Conservation (phyloP, 2,113 vertebrate species). For the Bothrops jararaca region DNA sequence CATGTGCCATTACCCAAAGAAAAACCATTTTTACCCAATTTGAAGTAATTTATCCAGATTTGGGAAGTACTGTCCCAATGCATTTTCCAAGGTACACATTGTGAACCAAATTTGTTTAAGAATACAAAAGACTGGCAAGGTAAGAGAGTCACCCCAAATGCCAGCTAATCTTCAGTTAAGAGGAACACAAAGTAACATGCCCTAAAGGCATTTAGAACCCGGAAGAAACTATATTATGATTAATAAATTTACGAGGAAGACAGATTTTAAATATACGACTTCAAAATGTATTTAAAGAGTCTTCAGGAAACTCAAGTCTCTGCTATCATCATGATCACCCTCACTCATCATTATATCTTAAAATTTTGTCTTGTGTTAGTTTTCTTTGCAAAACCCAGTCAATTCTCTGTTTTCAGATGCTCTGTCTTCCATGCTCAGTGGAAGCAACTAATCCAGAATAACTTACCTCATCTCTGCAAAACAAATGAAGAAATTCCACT, state of each 20-base stretch:
- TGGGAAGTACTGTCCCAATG: not conserved
- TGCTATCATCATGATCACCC: conserved; percentile 9
- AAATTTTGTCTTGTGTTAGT: conserved; percentile 18
- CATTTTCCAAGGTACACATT: not conserved
- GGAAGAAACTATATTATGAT: conserved; percentile 35
- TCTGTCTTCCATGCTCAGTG: conserved; percentile 27
- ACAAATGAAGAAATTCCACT: conserved; percentile 39
- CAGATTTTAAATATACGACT: not conserved
- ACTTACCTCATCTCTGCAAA: conserved; percentile 32
- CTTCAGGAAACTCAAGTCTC: not conserved
- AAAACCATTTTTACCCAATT: not conserved
- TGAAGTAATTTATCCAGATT: not conserved
- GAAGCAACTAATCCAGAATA: conserved; percentile 28
- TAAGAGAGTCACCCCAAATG: not conserved
- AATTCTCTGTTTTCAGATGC: conserved; percentile 29
- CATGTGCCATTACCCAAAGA: not conserved
- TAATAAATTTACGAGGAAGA: conserved; percentile 51
- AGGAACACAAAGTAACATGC: conserved; percentile 40
- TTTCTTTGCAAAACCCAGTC: not conserved
- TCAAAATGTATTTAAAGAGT: conserved; percentile 27
- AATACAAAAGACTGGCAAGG: not conserved
- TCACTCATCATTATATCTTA: conserved; percentile 17
- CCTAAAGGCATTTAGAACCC: conserved; percentile 16
- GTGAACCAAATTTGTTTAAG: not conserved
- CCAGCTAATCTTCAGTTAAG: not conserved